Evolutionary conservation across 2,113 vertebrate genomes (phyloP), one percentile per base, ranked within the genome.

Genomic region (Glaucidium brasilianum): DNA sequence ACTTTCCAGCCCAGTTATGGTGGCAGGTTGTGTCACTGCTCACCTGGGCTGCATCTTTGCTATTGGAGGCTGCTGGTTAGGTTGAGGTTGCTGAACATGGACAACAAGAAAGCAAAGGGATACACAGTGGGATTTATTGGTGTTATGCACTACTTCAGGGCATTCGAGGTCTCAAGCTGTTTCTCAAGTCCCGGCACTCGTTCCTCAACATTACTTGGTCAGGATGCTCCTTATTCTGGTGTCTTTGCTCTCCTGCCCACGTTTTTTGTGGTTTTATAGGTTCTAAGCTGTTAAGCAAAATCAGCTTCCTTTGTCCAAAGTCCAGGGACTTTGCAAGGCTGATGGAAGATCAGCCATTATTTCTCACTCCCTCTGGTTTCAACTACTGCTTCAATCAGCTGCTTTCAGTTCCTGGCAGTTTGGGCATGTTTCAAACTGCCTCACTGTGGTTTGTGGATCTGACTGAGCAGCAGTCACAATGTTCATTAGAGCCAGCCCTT

Each of bases 11-110:
- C 27, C 32, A 74, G 69, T 7, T 55, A 72, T 15, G 11, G 35
- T 39, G 39, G 45, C 39, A 77, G 92, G 30, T 10, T 0, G 0
- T 50, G 66, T 12, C 52, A 45, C 5, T 0, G 1, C 26, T 45
- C 52, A 30, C 32, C 32, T 0, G 11, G 32, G 34, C 49, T 84
- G 53, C 5, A 2, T 15, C n/a, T 50, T 39, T 26, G 41, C 71
- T 91, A 34, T 32, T 8, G 5, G 55, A 43, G 55, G 63, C 81
- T 73, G 73, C 41, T 67, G 52, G 26, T 27, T 15, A 11, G 4
- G 32, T 18, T 50, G 77, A 77, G 29, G 20, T 6, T 55, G 58
- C 29, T 59, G 53, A 68, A 68, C 17, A 5, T 4, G 11, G 25
- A 23, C 2, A 10, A 73, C 53, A 50, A 50, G 58, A 29, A 29